A percentile compares a stretch with the other conserved stretches of the same genome.
These are phyloP conservation scores for Glareola pratincola DNA, from an alignment of 2,113 vertebrate species.

Conservation along the genomic window DNA sequence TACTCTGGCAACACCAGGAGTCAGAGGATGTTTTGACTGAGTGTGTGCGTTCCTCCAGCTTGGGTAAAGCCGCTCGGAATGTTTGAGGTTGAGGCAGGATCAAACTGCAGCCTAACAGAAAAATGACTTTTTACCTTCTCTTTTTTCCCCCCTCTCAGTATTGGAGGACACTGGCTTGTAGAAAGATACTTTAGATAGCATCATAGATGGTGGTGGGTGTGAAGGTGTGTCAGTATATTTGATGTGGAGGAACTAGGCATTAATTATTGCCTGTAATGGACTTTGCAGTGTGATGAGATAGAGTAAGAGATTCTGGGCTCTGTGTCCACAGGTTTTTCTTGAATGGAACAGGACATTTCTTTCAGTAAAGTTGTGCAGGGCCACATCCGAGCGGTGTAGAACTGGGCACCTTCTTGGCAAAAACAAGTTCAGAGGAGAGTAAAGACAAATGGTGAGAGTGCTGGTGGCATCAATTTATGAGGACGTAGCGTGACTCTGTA, in stretches of 20 bases:
- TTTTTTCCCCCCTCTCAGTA: no score
- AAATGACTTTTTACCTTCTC: not conserved
- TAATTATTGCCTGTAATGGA: not conserved
- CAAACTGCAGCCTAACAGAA: not conserved
- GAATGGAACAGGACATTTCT: not conserved
- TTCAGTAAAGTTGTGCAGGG: not conserved
- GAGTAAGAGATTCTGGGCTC: not conserved
- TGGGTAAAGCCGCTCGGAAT: not conserved
- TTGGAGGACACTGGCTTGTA: not conserved
- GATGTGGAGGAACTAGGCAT: not conserved
- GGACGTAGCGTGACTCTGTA: not conserved
- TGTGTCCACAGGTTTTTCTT: not conserved
- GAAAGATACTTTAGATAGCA: not conserved
- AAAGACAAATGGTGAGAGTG: not conserved
- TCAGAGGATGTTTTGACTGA: not conserved
- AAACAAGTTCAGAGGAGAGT: not conserved
- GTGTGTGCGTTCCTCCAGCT: not conserved
- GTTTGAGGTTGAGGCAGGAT: not conserved
- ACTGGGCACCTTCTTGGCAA: not conserved
- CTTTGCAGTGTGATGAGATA: not conserved
- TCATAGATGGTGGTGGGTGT: not conserved
- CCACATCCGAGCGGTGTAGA: not conserved
- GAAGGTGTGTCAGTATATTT: not conserved
- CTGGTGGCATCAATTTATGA: not conserved
- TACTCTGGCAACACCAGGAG: not conserved